A percentile compares a stretch with the other conserved stretches of the same genome.
Evolutionary conservation across 2,797 vertebrate species (phyloP).

Genomic region (Benthosema pterotum): DNA sequence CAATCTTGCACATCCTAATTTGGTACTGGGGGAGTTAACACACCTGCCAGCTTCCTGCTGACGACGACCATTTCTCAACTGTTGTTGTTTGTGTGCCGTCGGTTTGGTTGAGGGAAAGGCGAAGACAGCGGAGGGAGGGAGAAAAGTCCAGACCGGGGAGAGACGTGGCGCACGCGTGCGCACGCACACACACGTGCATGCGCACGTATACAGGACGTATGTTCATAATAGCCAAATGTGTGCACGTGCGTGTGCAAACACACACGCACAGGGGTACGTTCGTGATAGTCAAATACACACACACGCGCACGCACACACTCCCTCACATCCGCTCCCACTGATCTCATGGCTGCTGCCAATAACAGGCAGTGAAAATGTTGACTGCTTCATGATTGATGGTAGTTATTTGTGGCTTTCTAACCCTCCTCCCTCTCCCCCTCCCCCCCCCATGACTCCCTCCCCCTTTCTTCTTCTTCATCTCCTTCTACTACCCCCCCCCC

Average conservation of each 20-base stretch:
- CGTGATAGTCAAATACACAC: background rate
- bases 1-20: conserved; percentile 87
- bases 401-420: conserved; percentile 86
- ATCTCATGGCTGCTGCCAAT: conserved; percentile 86
- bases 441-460: conserved; percentile 8
- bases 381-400: conserved; percentile 87
- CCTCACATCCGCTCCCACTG: conserved; percentile 69
- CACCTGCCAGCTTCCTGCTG: conserved; percentile 95
- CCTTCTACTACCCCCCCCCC: conserved; percentile 32
- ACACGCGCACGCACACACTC: conserved; percentile 2
- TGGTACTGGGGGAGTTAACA: conserved; percentile 88
- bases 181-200: conserved; percentile 4
- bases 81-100: conserved; percentile 84
- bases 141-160: conserved; percentile 60
- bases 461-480: conserved; percentile 16
- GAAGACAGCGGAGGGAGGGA: conserved; percentile 62
- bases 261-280: background rate
- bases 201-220: conserved; percentile 6
- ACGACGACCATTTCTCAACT: conserved; percentile 85
- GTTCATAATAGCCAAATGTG: conserved; percentile 14
- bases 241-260: conserved; percentile 10
- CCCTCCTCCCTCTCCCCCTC: conserved; percentile 69
- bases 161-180: conserved; percentile 27
- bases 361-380: conserved; percentile 86
- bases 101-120: conserved; percentile 79